Evolutionary conservation across 1,140 invertebrate species (phyloP), one percentile per base, ranked within the genome.

Genomic region (Saxidomus purpurata): DNA sequence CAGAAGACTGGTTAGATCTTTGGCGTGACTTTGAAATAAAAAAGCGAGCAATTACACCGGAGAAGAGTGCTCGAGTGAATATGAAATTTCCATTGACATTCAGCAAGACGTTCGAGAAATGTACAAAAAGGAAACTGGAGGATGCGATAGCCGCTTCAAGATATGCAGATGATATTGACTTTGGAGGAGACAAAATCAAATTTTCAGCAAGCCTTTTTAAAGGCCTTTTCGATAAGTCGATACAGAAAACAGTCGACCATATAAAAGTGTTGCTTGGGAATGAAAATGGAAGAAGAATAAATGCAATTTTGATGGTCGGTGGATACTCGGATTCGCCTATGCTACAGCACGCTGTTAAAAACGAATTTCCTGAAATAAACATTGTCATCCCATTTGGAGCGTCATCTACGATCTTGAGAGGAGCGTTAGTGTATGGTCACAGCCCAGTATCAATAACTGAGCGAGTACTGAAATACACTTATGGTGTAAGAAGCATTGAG

Each of bases 1-100:
- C 43, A 43, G 43, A 43, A 43, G 43, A 43, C 15, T 43, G 43
- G 43, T 43, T 43, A 43, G 43, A 43, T 43, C 43, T 43, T 43
- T 43, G 43, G 15, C 43, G 43, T n/a, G 86, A 88, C 15, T 80
- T 88, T 81, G 74, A 88, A 40, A n/a, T 88, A 13, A 88, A 88
- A 19, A 88, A 88, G 38, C 9, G 76, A 69, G 47, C 49, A 34
- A 22, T 88, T 34, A 22, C 43, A 1, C 76, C 38, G 11, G 40
- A 59, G 4, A 55, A 34, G 9, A 49, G 47, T 19, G 31, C 36
- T 22, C 76, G 76, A 31, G 47, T 88, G 31, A 40, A 34, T 22
- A 36, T 80, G n/a, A 69, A 40, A 49, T 31, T 88, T 1, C 61
- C 49, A 22, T 34, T 19, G 25, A 28, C 59, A 3, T 52, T 67